A percentile compares a stretch with the other conserved stretches of the same genome.
phyloP scores from a whole-genome alignment of 2,113 vertebrate genomes.

The Scytalopus superciliaris region DNA sequence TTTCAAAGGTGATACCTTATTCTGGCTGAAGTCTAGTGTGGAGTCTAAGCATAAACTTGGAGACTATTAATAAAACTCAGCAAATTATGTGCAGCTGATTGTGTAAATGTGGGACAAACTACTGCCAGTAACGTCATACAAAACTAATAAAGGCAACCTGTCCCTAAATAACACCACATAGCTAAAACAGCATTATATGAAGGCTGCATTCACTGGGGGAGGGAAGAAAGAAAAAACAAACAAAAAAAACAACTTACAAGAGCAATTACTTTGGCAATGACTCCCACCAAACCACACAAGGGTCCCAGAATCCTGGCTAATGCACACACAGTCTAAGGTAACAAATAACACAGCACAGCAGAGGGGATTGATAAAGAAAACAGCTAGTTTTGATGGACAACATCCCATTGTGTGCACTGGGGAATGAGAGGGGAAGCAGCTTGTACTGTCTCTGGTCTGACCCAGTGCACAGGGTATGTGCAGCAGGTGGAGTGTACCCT shows the following conservation, averaged over 20 bases:
- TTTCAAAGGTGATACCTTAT: neutral
- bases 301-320: neutral
- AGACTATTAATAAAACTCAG: neutral
- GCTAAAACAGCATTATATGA: neutral
- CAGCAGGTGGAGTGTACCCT: neutral
- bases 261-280: neutral
- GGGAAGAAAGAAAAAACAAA: neutral
- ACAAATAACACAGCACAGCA: neutral
- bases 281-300: neutral
- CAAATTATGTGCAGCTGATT: neutral
- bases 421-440: neutral
- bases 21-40: neutral
- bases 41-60: neutral
- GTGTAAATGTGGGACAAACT: neutral
- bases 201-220: neutral
- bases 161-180: neutral
- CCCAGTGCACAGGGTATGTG: accelerated
- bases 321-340: neutral
- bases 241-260: neutral
- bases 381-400: neutral
- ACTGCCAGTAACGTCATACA: neutral
- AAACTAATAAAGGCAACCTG: neutral
- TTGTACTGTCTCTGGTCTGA: neutral
- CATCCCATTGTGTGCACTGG: no score
- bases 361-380: neutral